Percentiles rank a stretch among this genome's conserved stretches.
phyloP scores from a whole-genome alignment of 2,797 vertebrate species.

The Poecilia gillii region DNA sequence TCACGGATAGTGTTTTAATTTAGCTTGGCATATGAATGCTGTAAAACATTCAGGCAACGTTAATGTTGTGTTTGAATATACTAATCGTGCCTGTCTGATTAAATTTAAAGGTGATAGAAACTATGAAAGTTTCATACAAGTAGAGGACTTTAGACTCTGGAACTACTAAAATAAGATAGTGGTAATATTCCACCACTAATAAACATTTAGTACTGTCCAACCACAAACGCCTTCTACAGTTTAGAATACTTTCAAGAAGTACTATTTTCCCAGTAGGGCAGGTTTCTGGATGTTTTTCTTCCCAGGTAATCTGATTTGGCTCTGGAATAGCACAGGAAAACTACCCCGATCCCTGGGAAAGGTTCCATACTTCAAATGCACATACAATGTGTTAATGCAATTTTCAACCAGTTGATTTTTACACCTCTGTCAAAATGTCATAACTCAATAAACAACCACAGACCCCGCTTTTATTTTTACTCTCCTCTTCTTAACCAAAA shows the following conservation, averaged over 20 bases:
- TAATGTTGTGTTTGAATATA: slow-evolving; percentile 1
- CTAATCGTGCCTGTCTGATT: background rate
- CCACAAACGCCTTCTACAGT: background rate
- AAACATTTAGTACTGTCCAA: background rate
- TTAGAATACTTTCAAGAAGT: background rate
- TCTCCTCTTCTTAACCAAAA: slow-evolving; percentile 18
- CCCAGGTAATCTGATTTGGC: background rate
- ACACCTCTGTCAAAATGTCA: slow-evolving; percentile 72
- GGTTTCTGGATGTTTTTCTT: background rate
- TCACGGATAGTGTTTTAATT: background rate
- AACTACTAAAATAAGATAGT: background rate
- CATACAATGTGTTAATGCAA: slow-evolving; percentile 59
- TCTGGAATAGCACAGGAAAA: background rate
- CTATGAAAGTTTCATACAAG: background rate
- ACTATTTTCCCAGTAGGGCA: background rate
- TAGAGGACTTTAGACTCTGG: background rate
- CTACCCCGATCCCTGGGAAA: background rate
- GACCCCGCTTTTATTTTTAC: slow-evolving; percentile 11
- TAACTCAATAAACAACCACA: slow-evolving; percentile 74
- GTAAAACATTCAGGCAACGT: background rate
- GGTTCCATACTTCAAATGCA: background rate
- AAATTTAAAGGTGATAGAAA: background rate
- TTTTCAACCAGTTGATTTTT: slow-evolving; percentile 79
- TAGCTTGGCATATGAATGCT: background rate
- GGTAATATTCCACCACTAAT: background rate